Percentiles rank a stretch among this genome's conserved stretches.
These are phyloP conservation scores for Aphodius sticticus DNA, from an alignment of 2,888 invertebrate genomes.

Conservation along the genomic window DNA sequence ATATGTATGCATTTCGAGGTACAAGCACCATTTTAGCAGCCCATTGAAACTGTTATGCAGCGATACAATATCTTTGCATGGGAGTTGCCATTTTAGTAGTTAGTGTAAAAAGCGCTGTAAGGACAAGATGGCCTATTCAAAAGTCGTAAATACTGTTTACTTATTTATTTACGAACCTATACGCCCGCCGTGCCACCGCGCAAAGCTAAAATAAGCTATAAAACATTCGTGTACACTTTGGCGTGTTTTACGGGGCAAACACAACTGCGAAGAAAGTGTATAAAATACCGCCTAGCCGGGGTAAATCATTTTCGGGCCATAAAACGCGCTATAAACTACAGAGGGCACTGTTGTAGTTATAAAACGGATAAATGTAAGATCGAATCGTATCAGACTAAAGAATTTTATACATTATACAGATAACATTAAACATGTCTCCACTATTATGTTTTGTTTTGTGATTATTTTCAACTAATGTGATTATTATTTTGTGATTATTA, in stretches of 20 bases:
- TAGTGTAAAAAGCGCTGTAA: background rate
- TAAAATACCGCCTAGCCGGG: constrained; percentile 7
- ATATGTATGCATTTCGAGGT: background rate
- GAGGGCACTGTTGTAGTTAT: background rate
- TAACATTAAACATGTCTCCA: too few relatives aligned
- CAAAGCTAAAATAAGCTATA: constrained; percentile 4
- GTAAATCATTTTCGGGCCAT: constrained; percentile 26
- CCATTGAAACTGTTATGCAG: background rate
- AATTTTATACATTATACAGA: background rate
- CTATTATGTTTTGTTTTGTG: too few relatives aligned
- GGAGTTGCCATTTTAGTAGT: background rate
- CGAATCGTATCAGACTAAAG: background rate
- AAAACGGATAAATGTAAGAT: too few relatives aligned
- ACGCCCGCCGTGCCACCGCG: background rate
- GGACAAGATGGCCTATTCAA: background rate
- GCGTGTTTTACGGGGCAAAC: background rate
- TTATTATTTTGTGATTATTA: too few relatives aligned
- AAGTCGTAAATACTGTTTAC: background rate
- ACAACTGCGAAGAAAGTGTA: constrained; percentile 16
- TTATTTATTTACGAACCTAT: background rate
- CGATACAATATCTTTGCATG: too few relatives aligned
- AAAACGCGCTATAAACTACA: constrained; percentile 20
- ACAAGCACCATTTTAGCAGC: background rate
- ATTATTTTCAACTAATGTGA: too few relatives aligned
- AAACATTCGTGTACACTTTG: background rate